Conservation (phyloP, 1,140 invertebrate genomes). For the Macrobrachium rosenbergii region DNA sequence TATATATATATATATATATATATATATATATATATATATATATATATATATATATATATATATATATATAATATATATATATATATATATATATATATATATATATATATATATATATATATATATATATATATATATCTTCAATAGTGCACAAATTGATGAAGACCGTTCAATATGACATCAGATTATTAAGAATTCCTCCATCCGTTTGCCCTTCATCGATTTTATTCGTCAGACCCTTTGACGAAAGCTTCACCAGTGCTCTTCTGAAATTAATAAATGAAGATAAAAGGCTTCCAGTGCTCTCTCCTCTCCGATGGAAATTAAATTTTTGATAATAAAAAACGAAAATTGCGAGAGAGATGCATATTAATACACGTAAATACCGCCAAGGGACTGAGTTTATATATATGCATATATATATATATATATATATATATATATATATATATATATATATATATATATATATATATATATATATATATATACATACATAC, state of each 20-base stretch:
- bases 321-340: no score
- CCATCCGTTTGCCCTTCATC: no score
- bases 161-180: no score
- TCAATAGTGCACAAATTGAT: no score
- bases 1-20: background rate
- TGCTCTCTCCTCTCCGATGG: background rate
- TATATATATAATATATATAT: background rate
- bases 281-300: background rate
- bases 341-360: background rate
- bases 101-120: no score
- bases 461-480: conserved; percentile 9
- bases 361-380: background rate
- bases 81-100: background rate
- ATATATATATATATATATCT: no score
- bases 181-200: no score
- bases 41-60: background rate
- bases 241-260: no score
- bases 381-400: no score
- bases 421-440: conserved; percentile 3
- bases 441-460: background rate
- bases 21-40: background rate
- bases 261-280: background rate
- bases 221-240: no score
- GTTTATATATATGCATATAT: background rate
- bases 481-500: conserved; percentile 4